Base-by-base conservation (phyloP, 2,888 invertebrate species). In the Creontiades dilutus region DNA sequence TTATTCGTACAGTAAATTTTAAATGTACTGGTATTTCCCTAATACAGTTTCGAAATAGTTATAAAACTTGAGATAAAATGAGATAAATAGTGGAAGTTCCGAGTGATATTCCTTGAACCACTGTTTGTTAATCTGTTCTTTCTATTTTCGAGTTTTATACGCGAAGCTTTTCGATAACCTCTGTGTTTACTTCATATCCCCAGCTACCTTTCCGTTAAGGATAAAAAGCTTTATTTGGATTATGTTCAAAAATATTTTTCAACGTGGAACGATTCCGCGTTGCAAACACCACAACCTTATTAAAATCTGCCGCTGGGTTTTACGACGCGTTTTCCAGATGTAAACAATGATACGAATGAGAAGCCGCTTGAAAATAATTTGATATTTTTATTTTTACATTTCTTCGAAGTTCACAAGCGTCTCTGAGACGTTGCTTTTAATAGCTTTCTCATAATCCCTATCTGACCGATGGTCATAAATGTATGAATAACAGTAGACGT, bases 251-350 rank as follows among this genome's bases (percentile, higher is more conserved):
- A 16, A n/a, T 11, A n/a, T 16, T n/a, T 57, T n/a, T n/a, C 19
- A 57, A 57, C 57, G n/a, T 5, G 57, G n/a, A 57, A 57, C 57
- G 16, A 57, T 57, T 57, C 57, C n/a, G n/a, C n/a, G 57, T 57
- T 16, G n/a, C 16, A 57, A 57, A 7, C 16, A 16, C 19, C 16
- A 16, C n/a, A n/a, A n/a, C n/a, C 52, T 7, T 52, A 52, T 52
- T 52, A 52, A 13, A 5, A 52, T 5, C 52, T 12, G 14, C 13
- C 52, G 52, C 16, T 52, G 16, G 52, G 11, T 52, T 16, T 52
- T 2, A 5, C 52, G 52, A 52, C 2, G 1, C 11, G 52, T 12
- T 13, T 16, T 13, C 16, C 16, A 7, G 52, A 52, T 13, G 11
- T 52, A 52, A 52, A 52, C 11, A 52, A 13, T 14, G 52, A 12